Conservation (phyloP, 2,797 vertebrate genomes). For the Microctenopoma steveboyesi region DNA sequence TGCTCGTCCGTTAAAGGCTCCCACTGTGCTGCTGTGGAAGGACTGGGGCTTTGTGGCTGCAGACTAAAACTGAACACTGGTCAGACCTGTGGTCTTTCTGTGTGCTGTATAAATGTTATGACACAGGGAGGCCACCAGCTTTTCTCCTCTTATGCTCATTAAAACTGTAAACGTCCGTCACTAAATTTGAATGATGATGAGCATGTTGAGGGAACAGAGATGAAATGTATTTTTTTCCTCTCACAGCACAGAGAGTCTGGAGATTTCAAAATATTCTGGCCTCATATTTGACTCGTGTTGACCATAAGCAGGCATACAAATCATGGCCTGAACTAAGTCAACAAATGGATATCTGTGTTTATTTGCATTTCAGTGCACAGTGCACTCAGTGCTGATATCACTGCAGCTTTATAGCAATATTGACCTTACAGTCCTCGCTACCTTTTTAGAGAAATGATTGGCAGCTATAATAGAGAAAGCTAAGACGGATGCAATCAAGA, state of each 20-base stretch:
- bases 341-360: slow-evolving; percentile 72
- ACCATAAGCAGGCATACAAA: slow-evolving; percentile 74
- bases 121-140: slow-evolving; percentile 58
- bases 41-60: slow-evolving; percentile 52
- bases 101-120: slow-evolving; percentile 80
- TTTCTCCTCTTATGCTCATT: slow-evolving; percentile 69
- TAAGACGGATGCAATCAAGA: slow-evolving; percentile 34
- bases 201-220: slow-evolving; percentile 52
- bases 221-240: slow-evolving; percentile 74
- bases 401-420: slow-evolving; percentile 6
- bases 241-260: slow-evolving; percentile 65
- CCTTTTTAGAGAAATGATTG: slow-evolving; percentile 30
- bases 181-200: slow-evolving; percentile 69
- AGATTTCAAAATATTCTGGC: slow-evolving; percentile 79
- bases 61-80: slow-evolving; percentile 70
- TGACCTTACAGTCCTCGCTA: slow-evolving; percentile 27
- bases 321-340: slow-evolving; percentile 73
- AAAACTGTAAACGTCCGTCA: slow-evolving; percentile 67
- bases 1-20: slow-evolving; percentile 70
- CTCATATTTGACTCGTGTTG: slow-evolving; percentile 79
- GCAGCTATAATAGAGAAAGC: slow-evolving; percentile 22
- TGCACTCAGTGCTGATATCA: slow-evolving; percentile 41
- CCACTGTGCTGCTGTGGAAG: slow-evolving; percentile 68
- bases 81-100: slow-evolving; percentile 59
- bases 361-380: slow-evolving; percentile 59